Percentiles rank a stretch among this genome's conserved stretches.
These are phyloP conservation scores for Ciconia maguari DNA, from an alignment of 2,113 vertebrate species.

Conservation along the genomic window DNA sequence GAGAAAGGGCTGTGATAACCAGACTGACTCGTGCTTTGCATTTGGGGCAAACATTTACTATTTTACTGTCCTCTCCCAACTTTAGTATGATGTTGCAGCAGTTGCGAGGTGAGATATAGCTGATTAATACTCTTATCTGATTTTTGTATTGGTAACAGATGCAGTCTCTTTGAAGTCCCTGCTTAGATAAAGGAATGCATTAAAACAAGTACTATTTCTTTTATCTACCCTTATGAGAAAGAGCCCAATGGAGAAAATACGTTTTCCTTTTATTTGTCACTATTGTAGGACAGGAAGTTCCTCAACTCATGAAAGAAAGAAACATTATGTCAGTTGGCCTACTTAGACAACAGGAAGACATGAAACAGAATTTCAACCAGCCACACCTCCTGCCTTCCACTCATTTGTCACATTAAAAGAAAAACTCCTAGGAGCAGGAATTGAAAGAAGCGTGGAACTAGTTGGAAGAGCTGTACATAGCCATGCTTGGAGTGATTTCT, in stretches of 20 bases:
- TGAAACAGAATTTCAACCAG: slow-evolving; percentile 10
- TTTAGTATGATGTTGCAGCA: neutral
- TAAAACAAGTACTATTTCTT: neutral
- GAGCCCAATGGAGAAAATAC: neutral
- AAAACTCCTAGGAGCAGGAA: neutral
- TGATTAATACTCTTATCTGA: neutral
- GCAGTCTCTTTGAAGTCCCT: neutral
- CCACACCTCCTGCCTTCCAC: neutral
- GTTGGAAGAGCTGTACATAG: neutral
- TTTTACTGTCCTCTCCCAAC: neutral
- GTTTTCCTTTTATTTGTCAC: neutral
- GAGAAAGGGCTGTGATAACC: neutral
- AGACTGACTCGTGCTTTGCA: neutral
- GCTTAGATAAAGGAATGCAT: neutral
- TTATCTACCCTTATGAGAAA: neutral
- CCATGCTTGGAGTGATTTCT: neutral
- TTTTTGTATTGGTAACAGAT: neutral
- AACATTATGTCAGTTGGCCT: neutral
- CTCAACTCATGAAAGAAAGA: neutral
- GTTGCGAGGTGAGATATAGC: neutral
- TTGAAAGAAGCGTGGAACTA: neutral
- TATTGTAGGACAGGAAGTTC: neutral
- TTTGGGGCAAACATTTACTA: neutral
- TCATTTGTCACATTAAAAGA: neutral
- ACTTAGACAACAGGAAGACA: neutral